Percentiles rank a stretch among this genome's conserved stretches.
phyloP scores from a whole-genome alignment of 1,140 invertebrate species.

The Cyclina sinensis region DNA sequence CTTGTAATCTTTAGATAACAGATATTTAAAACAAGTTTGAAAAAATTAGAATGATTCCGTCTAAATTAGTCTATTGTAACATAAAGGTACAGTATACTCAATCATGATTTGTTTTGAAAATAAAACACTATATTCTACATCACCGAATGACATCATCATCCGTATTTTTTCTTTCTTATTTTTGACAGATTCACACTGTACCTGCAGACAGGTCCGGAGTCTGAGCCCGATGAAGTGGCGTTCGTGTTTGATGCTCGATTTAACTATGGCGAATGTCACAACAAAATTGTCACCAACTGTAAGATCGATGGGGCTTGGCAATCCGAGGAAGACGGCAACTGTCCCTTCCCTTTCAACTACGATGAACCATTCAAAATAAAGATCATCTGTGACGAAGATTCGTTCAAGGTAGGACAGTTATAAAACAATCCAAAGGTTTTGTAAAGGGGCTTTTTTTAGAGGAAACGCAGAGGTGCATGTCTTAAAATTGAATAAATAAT shows the following conservation, averaged over 20 bases:
- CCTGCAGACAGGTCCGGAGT: constrained; percentile 57
- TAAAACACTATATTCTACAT: too few species aligned
- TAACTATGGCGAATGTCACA: constrained; percentile 68
- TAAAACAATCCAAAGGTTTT: too few species aligned
- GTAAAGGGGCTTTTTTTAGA: too few species aligned
- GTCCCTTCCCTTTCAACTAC: constrained; percentile 89
- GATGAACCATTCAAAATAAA: constrained; percentile 90
- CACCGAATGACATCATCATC: too few species aligned
- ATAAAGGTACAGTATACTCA: too few species aligned
- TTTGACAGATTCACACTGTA: constrained; percentile 70
- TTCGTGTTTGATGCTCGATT: constrained; percentile 76
- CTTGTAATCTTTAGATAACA: too few species aligned
- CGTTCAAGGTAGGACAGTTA: constrained; percentile 86
- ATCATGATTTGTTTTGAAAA: too few species aligned
- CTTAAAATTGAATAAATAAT: too few species aligned
- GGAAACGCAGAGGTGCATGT: background rate
- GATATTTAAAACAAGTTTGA: too few species aligned
- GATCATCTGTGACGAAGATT: constrained; percentile 86
- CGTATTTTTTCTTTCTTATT: background rate
- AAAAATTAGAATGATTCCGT: too few species aligned
- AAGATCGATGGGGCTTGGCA: constrained; percentile 91
- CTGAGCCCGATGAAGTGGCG: constrained; percentile 68
- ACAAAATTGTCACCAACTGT: constrained; percentile 91
- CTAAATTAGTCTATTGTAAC: too few species aligned
- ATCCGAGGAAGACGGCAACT: constrained; percentile 90